These are phyloP conservation scores for Urechis unicinctus DNA, from an alignment of 2,888 invertebrate species.

Conservation along the genomic window DNA sequence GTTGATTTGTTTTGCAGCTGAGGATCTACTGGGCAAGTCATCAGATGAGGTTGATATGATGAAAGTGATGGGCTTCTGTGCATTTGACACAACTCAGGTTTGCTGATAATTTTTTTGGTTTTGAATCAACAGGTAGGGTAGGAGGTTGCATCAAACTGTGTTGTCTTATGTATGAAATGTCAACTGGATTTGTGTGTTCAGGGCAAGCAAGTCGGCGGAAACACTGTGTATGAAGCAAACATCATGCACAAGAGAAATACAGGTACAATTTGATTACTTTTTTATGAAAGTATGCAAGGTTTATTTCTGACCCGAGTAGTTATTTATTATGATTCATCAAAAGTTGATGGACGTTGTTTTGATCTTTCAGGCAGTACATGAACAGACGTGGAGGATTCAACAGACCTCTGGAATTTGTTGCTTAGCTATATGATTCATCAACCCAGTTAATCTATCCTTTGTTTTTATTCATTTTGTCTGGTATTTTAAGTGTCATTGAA, in stretches of 20 bases:
- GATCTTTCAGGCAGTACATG: slow-evolving; percentile 78
- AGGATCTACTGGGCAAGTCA: slow-evolving; percentile 82
- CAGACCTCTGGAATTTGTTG: slow-evolving; percentile 92
- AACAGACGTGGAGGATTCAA: slow-evolving; percentile 99
- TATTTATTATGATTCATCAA: too few relatives aligned
- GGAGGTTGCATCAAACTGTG: too few relatives aligned
- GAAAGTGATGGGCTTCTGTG: slow-evolving; percentile 93
- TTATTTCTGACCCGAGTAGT: too few relatives aligned
- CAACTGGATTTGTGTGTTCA: slow-evolving; percentile 6
- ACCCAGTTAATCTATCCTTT: too few relatives aligned
- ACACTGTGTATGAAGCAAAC: slow-evolving; percentile 13
- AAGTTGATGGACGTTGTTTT: neutral
- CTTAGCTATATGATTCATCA: slow-evolving; percentile 52
- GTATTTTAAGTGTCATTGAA: too few relatives aligned
- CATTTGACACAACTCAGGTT: slow-evolving; percentile 85
- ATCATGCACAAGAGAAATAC: slow-evolving; percentile 19
- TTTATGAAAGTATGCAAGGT: too few relatives aligned
- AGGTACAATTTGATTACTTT: too few relatives aligned
- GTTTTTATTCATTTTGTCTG: too few relatives aligned
- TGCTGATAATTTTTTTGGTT: neutral
- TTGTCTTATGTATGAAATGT: neutral
- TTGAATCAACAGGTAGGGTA: too few relatives aligned
- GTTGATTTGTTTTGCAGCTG: too few relatives aligned
- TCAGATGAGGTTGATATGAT: slow-evolving; percentile 67
- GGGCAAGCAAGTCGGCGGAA: slow-evolving; percentile 19